Percentiles rank a stretch among this genome's conserved stretches.
phyloP scores from a whole-genome alignment of 2,797 vertebrate genomes.

The Bovichtus variegatus region DNA sequence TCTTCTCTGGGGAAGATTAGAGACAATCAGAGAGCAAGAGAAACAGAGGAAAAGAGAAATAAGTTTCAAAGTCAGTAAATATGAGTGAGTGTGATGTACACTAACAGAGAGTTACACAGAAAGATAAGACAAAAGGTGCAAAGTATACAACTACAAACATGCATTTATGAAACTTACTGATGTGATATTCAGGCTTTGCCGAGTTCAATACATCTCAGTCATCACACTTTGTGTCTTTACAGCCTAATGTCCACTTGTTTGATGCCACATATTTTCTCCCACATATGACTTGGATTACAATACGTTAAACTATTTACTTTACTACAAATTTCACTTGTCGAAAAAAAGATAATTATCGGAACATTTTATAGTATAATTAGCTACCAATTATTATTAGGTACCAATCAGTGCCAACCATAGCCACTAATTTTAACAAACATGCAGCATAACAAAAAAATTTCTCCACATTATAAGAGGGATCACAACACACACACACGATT shows the following conservation, averaged over 20 bases:
- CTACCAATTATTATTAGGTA: too few species aligned
- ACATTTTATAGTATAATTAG: too few species aligned
- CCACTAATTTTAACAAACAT: neutral
- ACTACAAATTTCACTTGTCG: neutral
- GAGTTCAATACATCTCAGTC: constrained; percentile 6
- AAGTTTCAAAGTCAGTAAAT: neutral
- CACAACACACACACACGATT: too few species aligned
- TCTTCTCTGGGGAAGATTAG: constrained; percentile 22
- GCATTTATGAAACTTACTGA: neutral
- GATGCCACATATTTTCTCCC: too few species aligned
- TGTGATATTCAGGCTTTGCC: neutral
- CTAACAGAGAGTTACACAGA: neutral
- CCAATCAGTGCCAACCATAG: neutral
- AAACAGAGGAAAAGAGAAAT: neutral
- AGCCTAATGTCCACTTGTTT: neutral
- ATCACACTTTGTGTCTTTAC: neutral
- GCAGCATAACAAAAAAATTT: neutral
- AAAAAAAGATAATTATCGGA: neutral
- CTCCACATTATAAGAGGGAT: constrained; percentile 4
- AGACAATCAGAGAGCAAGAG: constrained; percentile 14
- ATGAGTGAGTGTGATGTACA: neutral
- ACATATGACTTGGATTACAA: neutral
- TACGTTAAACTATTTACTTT: neutral
- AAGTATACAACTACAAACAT: neutral
- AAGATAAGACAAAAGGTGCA: too few species aligned